Conservation (phyloP, 2,888 invertebrate species). For the Drosophila crucigera region DNA sequence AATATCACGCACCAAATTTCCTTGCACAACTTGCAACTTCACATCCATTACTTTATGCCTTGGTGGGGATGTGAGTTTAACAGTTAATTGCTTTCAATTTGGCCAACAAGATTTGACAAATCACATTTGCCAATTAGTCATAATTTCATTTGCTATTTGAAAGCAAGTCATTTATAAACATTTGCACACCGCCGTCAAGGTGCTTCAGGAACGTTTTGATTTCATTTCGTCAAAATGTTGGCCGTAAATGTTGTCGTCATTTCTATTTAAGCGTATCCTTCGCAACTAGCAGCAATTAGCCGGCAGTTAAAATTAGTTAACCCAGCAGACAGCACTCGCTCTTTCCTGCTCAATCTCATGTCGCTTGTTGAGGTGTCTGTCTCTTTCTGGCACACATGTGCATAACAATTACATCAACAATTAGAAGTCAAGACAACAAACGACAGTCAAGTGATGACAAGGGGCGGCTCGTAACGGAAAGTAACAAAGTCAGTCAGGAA, state of each 20-base stretch:
- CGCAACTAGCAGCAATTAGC: conserved; percentile 58
- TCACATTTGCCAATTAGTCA: conserved; percentile 30
- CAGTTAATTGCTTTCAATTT: conserved; percentile 3
- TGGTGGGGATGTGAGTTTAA: background rate
- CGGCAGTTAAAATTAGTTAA: conserved; percentile 53
- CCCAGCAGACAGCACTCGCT: conserved; percentile 18
- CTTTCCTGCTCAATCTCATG: background rate
- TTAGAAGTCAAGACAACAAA: conserved; percentile 51
- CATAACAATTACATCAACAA: conserved; percentile 61
- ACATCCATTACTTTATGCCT: background rate
- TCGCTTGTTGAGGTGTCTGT: background rate
- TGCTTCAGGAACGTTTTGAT: conserved; percentile 37
- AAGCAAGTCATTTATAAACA: background rate
- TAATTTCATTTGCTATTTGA: conserved; percentile 10
- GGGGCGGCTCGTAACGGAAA: conserved; percentile 18
- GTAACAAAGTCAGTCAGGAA: conserved; percentile 55
- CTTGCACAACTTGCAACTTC: background rate
- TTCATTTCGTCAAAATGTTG: conserved; percentile 33
- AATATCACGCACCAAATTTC: background rate
- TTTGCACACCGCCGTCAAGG: conserved; percentile 10
- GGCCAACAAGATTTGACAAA: conserved; percentile 24
- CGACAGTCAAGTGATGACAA: conserved; percentile 38
- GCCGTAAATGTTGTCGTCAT: conserved; percentile 21
- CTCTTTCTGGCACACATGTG: conserved; percentile 33
- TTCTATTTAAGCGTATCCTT: conserved; percentile 21